Base-by-base conservation (phyloP, 2,888 invertebrate genomes). In the Tinea trinotella region DNA sequence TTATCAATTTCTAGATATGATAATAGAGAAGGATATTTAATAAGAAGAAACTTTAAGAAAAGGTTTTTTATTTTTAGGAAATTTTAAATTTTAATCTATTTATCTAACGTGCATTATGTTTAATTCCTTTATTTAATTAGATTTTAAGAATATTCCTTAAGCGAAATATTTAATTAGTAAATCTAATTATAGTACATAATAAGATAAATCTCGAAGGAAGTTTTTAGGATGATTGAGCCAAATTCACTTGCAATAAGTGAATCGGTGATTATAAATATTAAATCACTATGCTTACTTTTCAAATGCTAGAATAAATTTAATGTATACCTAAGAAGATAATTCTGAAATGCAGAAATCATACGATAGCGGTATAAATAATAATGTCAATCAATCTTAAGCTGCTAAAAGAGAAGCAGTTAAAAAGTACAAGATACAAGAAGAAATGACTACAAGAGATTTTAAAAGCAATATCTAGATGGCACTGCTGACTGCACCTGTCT, bases 61-160 rank as follows among this genome's bases (percentile, higher is more conserved):
- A 76, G 70, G 70, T 70, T 62, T 62, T 63, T 66, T 68, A 64
- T 66, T 67, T 71, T 71, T 71, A 71, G 68, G 71, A 64, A 72
- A n/a, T n/a, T n/a, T 76, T 59, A 74, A 67, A 63, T 66, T 76
- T 79, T 71, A 78, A 74, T 74, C 79, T 83, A 81, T 68, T 76
- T 76, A 79, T 74, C 84, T 85, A 85, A 81, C 76, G 82, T 84
- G 81, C 82, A 68, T 36, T 78, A 79, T 80, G 75, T 80, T 83
- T 78, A 65, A 64, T 72, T 72, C 62, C 60, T 74, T 78, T 80
- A 80, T 80, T 79, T 82, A 78, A 76, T 73, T 65, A 67, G 76
- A 75, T 74, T 74, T 70, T 67, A 64, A 73, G 30, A 48, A 48
- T 18, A 24, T 50, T 24, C 46, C 46, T 9, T 35, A 35, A 3